Percentiles rank a stretch among this genome's conserved stretches.
Evolutionary conservation across 2,113 vertebrate species (phyloP).

Genomic region (Sander vitreus): DNA sequence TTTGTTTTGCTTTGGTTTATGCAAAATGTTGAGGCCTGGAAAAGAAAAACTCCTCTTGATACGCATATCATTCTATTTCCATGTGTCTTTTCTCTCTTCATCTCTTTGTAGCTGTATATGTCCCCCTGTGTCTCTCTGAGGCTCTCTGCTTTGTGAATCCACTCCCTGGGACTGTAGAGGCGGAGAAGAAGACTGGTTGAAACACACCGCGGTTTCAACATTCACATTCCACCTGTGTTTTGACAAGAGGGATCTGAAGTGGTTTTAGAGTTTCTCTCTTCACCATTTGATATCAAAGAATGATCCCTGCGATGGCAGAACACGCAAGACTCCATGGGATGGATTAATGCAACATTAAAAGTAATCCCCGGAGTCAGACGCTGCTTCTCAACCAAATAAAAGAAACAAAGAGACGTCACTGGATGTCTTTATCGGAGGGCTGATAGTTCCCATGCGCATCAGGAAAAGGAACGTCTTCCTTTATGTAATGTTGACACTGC

Average conservation of each 20-base stretch:
- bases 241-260: conserved; percentile 83
- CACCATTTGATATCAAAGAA: conserved; percentile 84
- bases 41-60: background rate
- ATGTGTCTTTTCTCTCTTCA: conserved; percentile 42
- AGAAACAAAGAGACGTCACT: conserved; percentile 63
- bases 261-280: conserved; percentile 83
- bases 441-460: conserved; percentile 57
- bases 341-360: conserved; percentile 86
- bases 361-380: conserved; percentile 82
- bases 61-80: conserved; percentile 14
- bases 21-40: conserved; percentile 9
- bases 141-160: conserved; percentile 54
- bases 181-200: conserved; percentile 72
- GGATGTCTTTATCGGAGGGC: conserved; percentile 59
- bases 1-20: conserved; percentile 2
- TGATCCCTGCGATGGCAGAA: conserved; percentile 83
- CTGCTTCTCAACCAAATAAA: conserved; percentile 60
- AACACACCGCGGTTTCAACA: conserved; percentile 72
- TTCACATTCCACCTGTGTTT: conserved; percentile 82
- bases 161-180: conserved; percentile 65
- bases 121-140: conserved; percentile 56
- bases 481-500: conserved; percentile 69
- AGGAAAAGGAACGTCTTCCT: conserved; percentile 53
- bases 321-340: conserved; percentile 77
- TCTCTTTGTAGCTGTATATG: conserved; percentile 58